Evolutionary conservation across 2,797 vertebrate genomes (phyloP), one percentile per base, ranked within the genome.

Genomic region (Selene dorsalis): DNA sequence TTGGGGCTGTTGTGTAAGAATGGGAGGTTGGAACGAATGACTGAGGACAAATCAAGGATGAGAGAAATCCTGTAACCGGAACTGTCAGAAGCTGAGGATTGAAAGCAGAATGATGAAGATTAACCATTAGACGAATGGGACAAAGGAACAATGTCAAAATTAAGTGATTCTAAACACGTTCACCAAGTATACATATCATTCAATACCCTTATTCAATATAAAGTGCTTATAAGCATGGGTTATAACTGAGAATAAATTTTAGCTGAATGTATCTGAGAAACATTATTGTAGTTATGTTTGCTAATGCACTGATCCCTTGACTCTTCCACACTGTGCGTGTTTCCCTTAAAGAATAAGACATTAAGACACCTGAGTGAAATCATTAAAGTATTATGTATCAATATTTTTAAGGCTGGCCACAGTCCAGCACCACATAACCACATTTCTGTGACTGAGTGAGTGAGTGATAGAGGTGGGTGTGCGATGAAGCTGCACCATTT

Each of bases 11-110:
- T 62, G n/a, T 59, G 50, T 58, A 82, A 64, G 48, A 82, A 73
- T 56, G 17, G 17, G 32, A 62, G 18, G 66, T 20, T 59, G 67
- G 57, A 72, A 73, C 7, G 13, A 80, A 84, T 72, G 66, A 41
- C 17, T 1, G 7, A 80, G 67, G 73, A 82, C 69, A 70, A 68
- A 56, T 69, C 52, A 87, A 76, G 72, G 69, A 82, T 69, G 64
- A 69, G 38, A 63, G 41, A 75, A 80, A 89, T 83, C 69, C 77
- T 39, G 50, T 77, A 80, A 83, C 48, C 56, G 8, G 79, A 90
- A 58, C 69, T 83, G 69, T 85, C 78, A 80, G 41, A 67, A 39
- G 32, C 45, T 55, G 0, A 1, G 28, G 52, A 68, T 70, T 69
- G 75, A 73, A 77, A 75, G 43, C 63, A 57, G 65, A 83, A 81